phyloP scores from a whole-genome alignment of 2,113 vertebrate genomes.

The Centropus unirufus region DNA sequence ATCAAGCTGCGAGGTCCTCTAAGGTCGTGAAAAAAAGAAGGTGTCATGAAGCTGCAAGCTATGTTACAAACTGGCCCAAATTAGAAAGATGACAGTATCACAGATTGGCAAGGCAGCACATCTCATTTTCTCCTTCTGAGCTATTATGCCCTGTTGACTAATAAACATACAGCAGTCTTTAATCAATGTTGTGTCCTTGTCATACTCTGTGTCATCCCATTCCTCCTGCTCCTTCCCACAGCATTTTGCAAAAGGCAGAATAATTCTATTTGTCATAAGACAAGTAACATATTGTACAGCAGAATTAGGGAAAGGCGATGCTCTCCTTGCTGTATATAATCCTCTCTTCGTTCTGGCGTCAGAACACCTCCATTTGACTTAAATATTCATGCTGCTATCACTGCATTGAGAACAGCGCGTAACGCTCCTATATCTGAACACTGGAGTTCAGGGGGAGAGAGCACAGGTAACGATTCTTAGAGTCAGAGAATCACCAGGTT shows the following conservation, averaged over 20 bases:
- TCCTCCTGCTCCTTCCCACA: constrained; percentile 44
- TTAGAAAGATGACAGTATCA: background rate
- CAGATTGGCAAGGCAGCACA: background rate
- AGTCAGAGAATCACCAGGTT: too few relatives aligned
- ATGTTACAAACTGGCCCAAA: background rate
- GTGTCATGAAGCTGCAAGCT: background rate
- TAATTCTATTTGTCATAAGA: constrained; percentile 48
- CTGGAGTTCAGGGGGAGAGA: background rate
- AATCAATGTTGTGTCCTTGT: constrained; percentile 49
- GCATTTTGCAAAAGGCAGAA: constrained; percentile 23
- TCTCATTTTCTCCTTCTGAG: constrained; percentile 43
- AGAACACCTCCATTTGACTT: constrained; percentile 31
- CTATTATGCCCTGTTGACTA: constrained; percentile 50
- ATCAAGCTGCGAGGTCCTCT: background rate
- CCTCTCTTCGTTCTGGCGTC: constrained; percentile 16
- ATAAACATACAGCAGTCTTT: constrained; percentile 67
- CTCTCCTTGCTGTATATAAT: constrained; percentile 38
- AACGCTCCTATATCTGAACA: background rate
- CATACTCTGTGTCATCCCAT: constrained; percentile 40
- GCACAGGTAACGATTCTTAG: background rate
- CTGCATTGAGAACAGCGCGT: background rate
- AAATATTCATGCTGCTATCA: constrained; percentile 42
- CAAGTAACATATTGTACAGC: constrained; percentile 33
- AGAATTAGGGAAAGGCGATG: constrained; percentile 37
- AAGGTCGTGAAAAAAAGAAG: background rate